Base-by-base conservation (phyloP, 2,888 invertebrate genomes). In the Gandaritis pyraliata region DNA sequence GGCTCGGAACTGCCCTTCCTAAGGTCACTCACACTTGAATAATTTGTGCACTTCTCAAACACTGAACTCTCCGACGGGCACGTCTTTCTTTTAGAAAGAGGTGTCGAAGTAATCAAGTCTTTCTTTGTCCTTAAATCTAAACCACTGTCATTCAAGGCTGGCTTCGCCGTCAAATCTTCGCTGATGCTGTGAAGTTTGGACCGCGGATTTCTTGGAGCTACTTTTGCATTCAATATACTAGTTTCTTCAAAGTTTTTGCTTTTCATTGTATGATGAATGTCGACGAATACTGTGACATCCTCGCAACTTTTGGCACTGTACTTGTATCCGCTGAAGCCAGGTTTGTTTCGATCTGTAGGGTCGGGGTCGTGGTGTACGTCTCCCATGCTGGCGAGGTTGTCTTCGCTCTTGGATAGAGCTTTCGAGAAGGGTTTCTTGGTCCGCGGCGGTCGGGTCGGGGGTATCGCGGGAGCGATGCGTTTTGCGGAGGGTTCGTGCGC, bases 261-360 rank as follows among this genome's bases (percentile, higher is more conserved):
- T 66, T 85, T 88, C 61, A 80, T 77, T n/a, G 72, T 77, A 62
- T 82, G 85, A 51, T 85, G 82, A 38, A 88, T 69, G 67, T 90
- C 87, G 11, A 88, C 85, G 65, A 89, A 90, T 6, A 85, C 89
- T 3, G 87, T 84, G 39, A 91, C 79, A 68, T 91, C 90, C 64
- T 92, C 91, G 66, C 85, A 90, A 70, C 91, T 91, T 69, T 86
- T 89, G 16, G 89, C 81, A 69, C 81, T 86, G 71, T 90, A 92
- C 70, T 87, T 90, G 39, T 85, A 82, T 48, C 85, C 68, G 55
- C 78, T 82, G 59, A 79, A 84, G 46, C 73, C 74, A 15, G 81
- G 70, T 59, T 76, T 79, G 46, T 72, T 64, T 64, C 77, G 75
- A 55, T 72, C 72, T 39, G 79, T 71, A 12, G 86, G 84, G 62